Conservation (phyloP, 2,113 vertebrate species). For the Propithecus coquereli region DNA sequence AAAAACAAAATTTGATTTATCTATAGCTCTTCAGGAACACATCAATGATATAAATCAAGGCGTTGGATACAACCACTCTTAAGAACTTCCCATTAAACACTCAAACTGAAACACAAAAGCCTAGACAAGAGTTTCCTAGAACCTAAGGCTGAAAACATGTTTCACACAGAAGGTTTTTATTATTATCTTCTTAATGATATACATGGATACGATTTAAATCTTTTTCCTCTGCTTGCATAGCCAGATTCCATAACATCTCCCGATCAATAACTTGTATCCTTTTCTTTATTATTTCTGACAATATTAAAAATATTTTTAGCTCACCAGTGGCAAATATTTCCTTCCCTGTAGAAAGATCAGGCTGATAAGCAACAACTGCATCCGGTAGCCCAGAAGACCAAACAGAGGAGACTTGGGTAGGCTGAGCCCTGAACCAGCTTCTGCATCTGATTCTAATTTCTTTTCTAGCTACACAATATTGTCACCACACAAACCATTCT, state of each 20-base stretch:
- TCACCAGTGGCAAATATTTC: slow-evolving; percentile 48
- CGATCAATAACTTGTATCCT: neutral
- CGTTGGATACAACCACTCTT: neutral
- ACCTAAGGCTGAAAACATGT: slow-evolving; percentile 39
- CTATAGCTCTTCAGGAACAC: slow-evolving; percentile 45
- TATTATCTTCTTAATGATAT: slow-evolving; percentile 64
- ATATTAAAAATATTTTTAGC: slow-evolving; percentile 70
- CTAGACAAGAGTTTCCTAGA: slow-evolving; percentile 55
- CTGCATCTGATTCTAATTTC: slow-evolving; percentile 80
- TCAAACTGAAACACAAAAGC: slow-evolving; percentile 46
- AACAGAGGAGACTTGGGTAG: slow-evolving; percentile 52
- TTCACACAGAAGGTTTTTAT: slow-evolving; percentile 75
- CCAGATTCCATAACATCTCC: slow-evolving; percentile 67
- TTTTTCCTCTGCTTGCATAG: neutral
- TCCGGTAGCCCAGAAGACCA: slow-evolving; percentile 28
- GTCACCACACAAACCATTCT: slow-evolving; percentile 73
- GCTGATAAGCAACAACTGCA: neutral
- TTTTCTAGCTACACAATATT: slow-evolving; percentile 66
- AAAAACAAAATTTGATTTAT: slow-evolving; percentile 27
- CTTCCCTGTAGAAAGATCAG: slow-evolving; percentile 39
- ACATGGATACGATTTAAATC: slow-evolving; percentile 20
- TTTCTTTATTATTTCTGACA: slow-evolving; percentile 75
- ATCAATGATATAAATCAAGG: slow-evolving; percentile 12
- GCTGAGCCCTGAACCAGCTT: slow-evolving; percentile 45
- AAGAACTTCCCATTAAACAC: slow-evolving; percentile 67